Percentiles rank a stretch among this genome's conserved stretches.
phyloP scores from a whole-genome alignment of 2,113 vertebrate species.

The Atlantisia rogersi region DNA sequence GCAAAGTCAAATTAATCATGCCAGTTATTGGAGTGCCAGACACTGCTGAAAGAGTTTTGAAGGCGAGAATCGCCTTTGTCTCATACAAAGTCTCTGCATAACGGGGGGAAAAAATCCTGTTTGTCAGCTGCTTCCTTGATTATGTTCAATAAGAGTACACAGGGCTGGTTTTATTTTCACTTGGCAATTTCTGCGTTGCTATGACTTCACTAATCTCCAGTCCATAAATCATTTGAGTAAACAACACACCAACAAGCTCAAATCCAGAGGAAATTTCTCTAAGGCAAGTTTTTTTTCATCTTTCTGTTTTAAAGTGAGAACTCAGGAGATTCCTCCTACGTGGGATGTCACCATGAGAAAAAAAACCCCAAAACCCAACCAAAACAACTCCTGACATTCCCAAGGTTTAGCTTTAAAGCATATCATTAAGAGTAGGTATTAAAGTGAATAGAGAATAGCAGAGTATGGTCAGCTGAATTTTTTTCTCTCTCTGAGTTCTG shows the following conservation, averaged over 20 bases:
- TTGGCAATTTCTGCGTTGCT: slow-evolving; percentile 63
- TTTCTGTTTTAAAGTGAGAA: slow-evolving; percentile 43
- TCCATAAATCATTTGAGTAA: slow-evolving; percentile 71
- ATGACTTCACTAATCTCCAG: slow-evolving; percentile 66
- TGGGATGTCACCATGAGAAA: slow-evolving; percentile 53
- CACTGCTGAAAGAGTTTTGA: slow-evolving; percentile 8
- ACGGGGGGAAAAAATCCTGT: not conserved
- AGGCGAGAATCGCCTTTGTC: not conserved
- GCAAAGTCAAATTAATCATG: not conserved
- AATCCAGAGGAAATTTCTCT: slow-evolving; percentile 59
- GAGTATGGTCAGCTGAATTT: slow-evolving; percentile 33
- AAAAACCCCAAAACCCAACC: not conserved
- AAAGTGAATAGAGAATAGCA: slow-evolving; percentile 47
- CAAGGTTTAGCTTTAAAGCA: slow-evolving; percentile 45
- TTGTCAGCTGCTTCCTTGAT: slow-evolving; percentile 53
- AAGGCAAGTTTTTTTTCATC: slow-evolving; percentile 56
- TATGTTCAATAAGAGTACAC: slow-evolving; percentile 35
- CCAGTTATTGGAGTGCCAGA: not conserved
- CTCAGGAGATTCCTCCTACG: slow-evolving; percentile 15
- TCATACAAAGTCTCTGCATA: not conserved
- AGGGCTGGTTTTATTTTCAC: slow-evolving; percentile 54
- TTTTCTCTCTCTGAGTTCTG: slow-evolving; percentile 50
- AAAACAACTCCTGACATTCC: slow-evolving; percentile 24
- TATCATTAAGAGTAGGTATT: slow-evolving; percentile 31
- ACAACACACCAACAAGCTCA: slow-evolving; percentile 61